A percentile compares a stretch with the other conserved stretches of the same genome.
phyloP scores from a whole-genome alignment of 2,888 invertebrate species.

The Hydraecia micacea region DNA sequence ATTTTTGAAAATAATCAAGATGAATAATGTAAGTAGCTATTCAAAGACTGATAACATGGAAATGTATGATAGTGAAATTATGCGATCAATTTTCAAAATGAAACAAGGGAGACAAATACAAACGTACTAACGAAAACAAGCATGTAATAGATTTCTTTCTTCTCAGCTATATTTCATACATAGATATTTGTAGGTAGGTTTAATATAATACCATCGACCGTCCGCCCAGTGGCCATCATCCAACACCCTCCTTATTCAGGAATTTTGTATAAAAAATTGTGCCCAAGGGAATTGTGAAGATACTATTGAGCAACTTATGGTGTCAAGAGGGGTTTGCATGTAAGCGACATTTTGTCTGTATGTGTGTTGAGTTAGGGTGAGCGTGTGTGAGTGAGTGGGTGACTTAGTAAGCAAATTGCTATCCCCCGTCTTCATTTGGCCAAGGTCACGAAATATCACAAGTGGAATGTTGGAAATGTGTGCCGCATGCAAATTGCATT shows the following conservation, averaged over 20 bases:
- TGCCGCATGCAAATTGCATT: constrained; percentile 29
- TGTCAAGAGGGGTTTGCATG: constrained; percentile 53
- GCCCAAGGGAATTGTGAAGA: constrained; percentile 54
- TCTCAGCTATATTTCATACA: background rate
- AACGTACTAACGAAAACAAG: background rate
- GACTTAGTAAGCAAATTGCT: constrained; percentile 54
- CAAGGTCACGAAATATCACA: constrained; percentile 58
- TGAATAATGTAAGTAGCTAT: background rate
- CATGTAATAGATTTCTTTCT: background rate
- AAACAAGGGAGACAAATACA: background rate
- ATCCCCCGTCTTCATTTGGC: constrained; percentile 55
- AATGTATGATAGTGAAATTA: background rate
- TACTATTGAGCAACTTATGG: constrained; percentile 60
- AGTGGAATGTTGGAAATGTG: constrained; percentile 19
- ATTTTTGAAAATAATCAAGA: background rate
- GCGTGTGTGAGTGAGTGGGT: constrained; percentile 33
- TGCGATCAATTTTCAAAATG: background rate
- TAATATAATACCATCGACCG: constrained; percentile 14
- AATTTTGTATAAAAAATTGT: constrained; percentile 56
- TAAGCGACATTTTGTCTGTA: constrained; percentile 25
- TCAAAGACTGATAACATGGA: background rate
- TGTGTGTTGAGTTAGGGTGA: constrained; percentile 30
- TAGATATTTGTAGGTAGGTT: constrained; percentile 4
- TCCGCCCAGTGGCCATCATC: constrained; percentile 25
- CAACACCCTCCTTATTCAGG: constrained; percentile 45